Percentiles rank a stretch among this genome's conserved stretches.
phyloP scores from a whole-genome alignment of 2,797 vertebrate genomes.

The Ptychadena robeensis region DNA sequence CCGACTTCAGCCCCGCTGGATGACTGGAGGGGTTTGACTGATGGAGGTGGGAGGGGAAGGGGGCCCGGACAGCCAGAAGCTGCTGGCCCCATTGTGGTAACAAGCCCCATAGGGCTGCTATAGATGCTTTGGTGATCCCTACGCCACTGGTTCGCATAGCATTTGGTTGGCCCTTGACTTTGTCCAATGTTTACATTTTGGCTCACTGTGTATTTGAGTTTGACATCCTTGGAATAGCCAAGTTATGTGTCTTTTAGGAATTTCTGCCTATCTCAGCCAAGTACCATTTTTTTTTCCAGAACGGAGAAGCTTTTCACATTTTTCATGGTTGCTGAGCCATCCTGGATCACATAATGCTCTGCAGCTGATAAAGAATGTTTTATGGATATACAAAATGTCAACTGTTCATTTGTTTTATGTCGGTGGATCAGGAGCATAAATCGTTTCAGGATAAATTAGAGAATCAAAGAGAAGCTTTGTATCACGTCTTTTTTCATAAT shows the following conservation, averaged over 20 bases:
- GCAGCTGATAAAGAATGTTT: slow-evolving; percentile 51
- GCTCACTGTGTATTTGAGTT: too few species aligned
- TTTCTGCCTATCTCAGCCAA: slow-evolving; percentile 11
- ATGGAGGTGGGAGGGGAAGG: too few species aligned
- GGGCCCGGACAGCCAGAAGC: too few species aligned
- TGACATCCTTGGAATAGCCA: background rate
- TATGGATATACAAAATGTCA: slow-evolving; percentile 42
- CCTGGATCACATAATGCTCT: slow-evolving; percentile 37
- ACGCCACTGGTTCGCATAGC: too few species aligned
- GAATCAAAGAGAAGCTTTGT: slow-evolving; percentile 4
- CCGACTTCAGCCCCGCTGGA: too few species aligned
- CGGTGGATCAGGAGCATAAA: slow-evolving; percentile 6
- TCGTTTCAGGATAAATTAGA: background rate
- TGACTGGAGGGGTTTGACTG: too few species aligned
- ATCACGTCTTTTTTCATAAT: background rate
- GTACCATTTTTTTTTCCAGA: slow-evolving; percentile 23
- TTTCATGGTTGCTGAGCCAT: slow-evolving; percentile 24
- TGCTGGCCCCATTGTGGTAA: too few species aligned
- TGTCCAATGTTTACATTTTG: too few species aligned
- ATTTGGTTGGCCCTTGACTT: too few species aligned
- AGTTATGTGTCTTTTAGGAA: slow-evolving; percentile 34
- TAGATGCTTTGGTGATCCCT: too few species aligned
- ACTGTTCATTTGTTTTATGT: slow-evolving; percentile 46
- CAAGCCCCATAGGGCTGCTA: too few species aligned
- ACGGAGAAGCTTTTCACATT: slow-evolving; percentile 6